A percentile compares a stretch with the other conserved stretches of the same genome.
Conservation (phyloP, 2,113 vertebrate genomes). For the Pitta sordida region DNA sequence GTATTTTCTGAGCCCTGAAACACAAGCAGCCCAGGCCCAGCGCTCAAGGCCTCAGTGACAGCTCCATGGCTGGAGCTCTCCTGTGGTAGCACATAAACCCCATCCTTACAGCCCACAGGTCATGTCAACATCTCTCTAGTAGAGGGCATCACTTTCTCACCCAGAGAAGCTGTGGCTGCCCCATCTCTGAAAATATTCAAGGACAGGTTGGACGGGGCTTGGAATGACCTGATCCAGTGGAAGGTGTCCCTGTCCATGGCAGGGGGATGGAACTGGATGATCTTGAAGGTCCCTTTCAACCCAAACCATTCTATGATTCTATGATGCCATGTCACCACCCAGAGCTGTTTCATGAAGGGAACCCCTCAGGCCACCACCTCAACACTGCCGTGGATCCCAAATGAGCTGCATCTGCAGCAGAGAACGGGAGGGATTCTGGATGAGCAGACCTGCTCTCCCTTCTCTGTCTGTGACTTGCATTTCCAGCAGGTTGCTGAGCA, state of each 20-base stretch:
- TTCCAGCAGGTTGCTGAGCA: not conserved
- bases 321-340: not conserved
- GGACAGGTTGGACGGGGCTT: accelerated
- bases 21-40: not conserved
- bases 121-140: not conserved
- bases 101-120: not conserved
- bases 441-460: not conserved
- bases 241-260: not conserved
- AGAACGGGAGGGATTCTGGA: not conserved
- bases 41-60: not conserved
- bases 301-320: not conserved
- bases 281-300: not conserved
- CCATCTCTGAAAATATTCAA: not conserved
- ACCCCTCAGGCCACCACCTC: not conserved
- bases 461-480: not conserved
- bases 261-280: not conserved
- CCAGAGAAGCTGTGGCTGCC: not conserved
- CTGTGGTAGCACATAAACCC: not conserved
- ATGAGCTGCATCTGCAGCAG: accelerated
- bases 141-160: not conserved
- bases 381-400: not conserved
- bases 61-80: not conserved
- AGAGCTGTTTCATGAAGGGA: not conserved
- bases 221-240: accelerated
- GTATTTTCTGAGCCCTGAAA: not conserved